These are phyloP conservation scores for Rhinopomastus cyanomelas DNA, from an alignment of 2,113 vertebrate genomes.

Conservation along the genomic window DNA sequence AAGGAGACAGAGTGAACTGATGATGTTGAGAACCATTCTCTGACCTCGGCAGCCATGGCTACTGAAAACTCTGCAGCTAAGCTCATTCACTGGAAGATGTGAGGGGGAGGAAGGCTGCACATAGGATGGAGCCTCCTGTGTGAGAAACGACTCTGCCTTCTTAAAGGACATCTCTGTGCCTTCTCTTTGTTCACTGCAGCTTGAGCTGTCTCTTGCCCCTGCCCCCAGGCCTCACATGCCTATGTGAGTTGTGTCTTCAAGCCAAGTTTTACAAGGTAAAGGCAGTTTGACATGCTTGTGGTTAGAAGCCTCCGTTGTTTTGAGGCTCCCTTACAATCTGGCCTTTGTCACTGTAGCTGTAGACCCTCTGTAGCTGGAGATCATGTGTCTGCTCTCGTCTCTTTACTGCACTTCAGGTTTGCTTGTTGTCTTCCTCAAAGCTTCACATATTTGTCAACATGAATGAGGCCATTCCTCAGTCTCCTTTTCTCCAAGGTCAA, in stretches of 20 bases:
- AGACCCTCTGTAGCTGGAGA: background rate
- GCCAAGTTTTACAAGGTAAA: background rate
- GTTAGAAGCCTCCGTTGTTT: background rate
- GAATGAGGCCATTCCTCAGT: too few relatives aligned
- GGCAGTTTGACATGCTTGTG: background rate
- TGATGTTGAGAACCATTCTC: background rate
- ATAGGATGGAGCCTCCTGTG: background rate
- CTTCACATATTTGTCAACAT: too few relatives aligned
- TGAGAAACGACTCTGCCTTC: background rate
- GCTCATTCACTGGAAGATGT: background rate
- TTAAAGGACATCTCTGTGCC: background rate
- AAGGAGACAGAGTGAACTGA: background rate
- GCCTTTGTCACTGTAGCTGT: background rate
- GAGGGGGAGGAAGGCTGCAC: fast-evolving
- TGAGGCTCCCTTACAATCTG: background rate
- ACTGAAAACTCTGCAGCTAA: background rate
- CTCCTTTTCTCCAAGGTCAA: too few relatives aligned
- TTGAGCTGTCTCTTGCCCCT: background rate
- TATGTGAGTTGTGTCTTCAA: conserved; percentile 39
- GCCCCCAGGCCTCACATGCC: conserved; percentile 12
- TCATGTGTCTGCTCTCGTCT: background rate
- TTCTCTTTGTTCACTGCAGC: background rate
- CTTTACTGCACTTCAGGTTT: background rate
- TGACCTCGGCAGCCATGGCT: background rate
- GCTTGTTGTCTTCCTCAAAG: background rate